Evolutionary conservation across 2,113 vertebrate genomes (phyloP).

Genomic region (Amphilophus citrinellus): DNA sequence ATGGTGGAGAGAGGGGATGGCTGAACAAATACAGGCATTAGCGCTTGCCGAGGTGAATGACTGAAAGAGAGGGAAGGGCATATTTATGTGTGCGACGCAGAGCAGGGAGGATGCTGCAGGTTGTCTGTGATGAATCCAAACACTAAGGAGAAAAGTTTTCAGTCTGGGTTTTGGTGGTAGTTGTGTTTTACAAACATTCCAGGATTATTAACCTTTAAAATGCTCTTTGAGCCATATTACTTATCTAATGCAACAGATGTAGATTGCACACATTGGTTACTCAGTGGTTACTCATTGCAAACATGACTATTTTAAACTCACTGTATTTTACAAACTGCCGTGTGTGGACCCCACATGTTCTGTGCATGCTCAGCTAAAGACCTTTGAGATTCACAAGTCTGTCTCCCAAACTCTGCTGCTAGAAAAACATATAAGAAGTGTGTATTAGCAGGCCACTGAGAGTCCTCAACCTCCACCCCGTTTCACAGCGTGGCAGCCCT

Average conservation of each 20-base stretch:
- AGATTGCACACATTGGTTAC: not conserved
- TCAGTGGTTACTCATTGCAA: not conserved
- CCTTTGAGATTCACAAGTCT: too few species aligned
- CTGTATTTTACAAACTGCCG: not conserved
- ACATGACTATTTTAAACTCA: not conserved
- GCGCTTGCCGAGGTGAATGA: not conserved
- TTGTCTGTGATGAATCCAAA: not conserved
- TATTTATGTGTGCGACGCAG: not conserved
- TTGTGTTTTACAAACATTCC: not conserved
- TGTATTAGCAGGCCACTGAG: not conserved
- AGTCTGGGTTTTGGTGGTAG: not conserved
- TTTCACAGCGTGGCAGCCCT: not conserved
- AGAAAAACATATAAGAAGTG: slow-evolving; percentile 1
- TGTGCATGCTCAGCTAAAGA: too few species aligned
- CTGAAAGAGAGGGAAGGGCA: not conserved
- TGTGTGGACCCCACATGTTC: not conserved
- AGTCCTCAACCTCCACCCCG: not conserved
- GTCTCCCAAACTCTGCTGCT: not conserved
- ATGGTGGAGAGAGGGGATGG: slow-evolving; percentile 28
- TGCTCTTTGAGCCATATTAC: not conserved
- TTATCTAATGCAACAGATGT: not conserved
- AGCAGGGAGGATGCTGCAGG: not conserved
- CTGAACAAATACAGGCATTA: slow-evolving; percentile 35
- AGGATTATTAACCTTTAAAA: not conserved
- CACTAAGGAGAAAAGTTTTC: not conserved